These are phyloP conservation scores for Chloroclysta siterata DNA, from an alignment of 2,888 invertebrate genomes.

Conservation along the genomic window DNA sequence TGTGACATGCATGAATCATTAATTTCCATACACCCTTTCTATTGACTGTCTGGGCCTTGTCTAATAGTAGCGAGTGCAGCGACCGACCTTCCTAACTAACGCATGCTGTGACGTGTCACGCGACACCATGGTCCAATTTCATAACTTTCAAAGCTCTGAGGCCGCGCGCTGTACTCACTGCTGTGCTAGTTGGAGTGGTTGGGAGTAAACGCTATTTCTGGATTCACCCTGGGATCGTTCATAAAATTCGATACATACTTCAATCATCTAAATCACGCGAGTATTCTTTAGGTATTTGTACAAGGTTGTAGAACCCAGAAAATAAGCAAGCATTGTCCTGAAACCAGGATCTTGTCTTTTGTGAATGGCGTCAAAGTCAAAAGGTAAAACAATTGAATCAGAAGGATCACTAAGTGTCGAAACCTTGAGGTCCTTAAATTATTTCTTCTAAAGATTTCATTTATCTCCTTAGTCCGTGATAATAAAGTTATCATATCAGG, in stretches of 20 bases:
- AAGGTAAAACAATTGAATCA: too few species aligned
- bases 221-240: slow-evolving; percentile 1
- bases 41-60: slow-evolving; percentile 5
- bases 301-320: too few species aligned
- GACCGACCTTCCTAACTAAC: slow-evolving; percentile 1
- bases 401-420: too few species aligned
- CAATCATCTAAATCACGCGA: neutral
- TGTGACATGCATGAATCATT: slow-evolving; percentile 7
- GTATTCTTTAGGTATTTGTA: too few species aligned
- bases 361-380: too few species aligned
- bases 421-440: too few species aligned
- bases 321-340: too few species aligned
- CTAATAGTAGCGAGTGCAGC: slow-evolving; percentile 12
- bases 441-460: too few species aligned
- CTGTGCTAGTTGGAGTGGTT: slow-evolving; percentile 1
- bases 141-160: slow-evolving; percentile 8
- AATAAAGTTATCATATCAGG: too few species aligned
- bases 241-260: neutral
- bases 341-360: too few species aligned
- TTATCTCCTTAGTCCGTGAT: too few species aligned
- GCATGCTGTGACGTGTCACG: slow-evolving; percentile 6
- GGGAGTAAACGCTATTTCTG: slow-evolving; percentile 19
- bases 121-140: slow-evolving; percentile 5
- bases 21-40: slow-evolving; percentile 3
- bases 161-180: neutral